These are phyloP conservation scores for Copidosoma aretas DNA, from an alignment of 2,888 invertebrate species.

Conservation along the genomic window DNA sequence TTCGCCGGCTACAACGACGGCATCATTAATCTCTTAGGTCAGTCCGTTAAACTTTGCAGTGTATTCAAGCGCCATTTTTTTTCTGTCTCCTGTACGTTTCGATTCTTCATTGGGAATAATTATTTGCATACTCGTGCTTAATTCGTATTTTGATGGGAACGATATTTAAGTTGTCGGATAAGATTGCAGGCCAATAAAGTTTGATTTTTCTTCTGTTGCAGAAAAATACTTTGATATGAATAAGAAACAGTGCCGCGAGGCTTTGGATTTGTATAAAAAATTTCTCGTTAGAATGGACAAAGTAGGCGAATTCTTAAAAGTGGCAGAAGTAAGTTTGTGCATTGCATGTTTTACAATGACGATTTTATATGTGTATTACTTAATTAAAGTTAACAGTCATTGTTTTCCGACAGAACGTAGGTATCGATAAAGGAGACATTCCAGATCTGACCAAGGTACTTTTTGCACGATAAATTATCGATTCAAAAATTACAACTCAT, in stretches of 20 bases:
- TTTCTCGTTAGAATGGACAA: conserved; percentile 98
- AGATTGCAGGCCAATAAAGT: background rate
- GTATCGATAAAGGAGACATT: conserved; percentile 98
- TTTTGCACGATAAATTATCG: too few species aligned
- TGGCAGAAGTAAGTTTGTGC: conserved; percentile 68
- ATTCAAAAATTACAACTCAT: background rate
- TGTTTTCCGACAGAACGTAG: conserved; percentile 74
- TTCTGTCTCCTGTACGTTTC: background rate
- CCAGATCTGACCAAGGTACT: conserved; percentile 91
- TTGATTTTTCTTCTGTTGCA: conserved; percentile 47
- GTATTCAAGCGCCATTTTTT: background rate
- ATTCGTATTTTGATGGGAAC: too few species aligned
- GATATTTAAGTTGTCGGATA: too few species aligned
- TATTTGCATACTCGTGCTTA: too few species aligned
- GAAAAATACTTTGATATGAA: conserved; percentile 99
- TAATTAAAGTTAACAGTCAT: conserved; percentile 9
- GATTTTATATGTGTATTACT: background rate
- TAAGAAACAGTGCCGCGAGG: conserved; percentile 97
- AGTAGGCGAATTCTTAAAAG: conserved; percentile 96
- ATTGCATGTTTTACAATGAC: background rate
- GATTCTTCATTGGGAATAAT: too few species aligned
- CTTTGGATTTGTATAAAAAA: conserved; percentile 97
- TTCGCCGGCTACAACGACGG: conserved; percentile 99
- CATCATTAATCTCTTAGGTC: conserved; percentile 93
- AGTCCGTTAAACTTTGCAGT: background rate